Conservation (phyloP, 1,140 invertebrate species). For the Cheumatopsyche charites region DNA sequence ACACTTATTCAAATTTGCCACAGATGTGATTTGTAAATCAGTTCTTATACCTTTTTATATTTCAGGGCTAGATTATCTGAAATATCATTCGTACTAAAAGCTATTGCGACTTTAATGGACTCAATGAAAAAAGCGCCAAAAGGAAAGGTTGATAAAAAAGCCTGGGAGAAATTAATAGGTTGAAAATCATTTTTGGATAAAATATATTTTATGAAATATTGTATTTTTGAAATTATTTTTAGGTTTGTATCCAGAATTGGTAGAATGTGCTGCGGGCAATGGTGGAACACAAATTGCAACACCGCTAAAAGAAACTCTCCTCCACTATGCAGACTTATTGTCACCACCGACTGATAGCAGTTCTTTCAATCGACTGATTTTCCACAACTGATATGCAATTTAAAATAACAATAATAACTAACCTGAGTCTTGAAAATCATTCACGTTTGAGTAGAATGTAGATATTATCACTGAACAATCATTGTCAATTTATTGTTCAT, state of each 20-base stretch:
- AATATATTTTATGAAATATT: background rate
- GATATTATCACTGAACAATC: too few species aligned
- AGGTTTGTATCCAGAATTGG: slow-evolving; percentile 87
- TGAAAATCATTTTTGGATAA: slow-evolving; percentile 23
- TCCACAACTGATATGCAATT: background rate
- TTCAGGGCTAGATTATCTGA: slow-evolving; percentile 90
- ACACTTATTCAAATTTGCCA: slow-evolving; percentile 16
- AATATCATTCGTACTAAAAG: slow-evolving; percentile 96
- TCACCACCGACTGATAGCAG: slow-evolving; percentile 64
- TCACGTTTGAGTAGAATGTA: too few species aligned
- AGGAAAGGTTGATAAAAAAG: slow-evolving; percentile 83
- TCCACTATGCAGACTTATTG: slow-evolving; percentile 87
- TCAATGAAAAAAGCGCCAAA: slow-evolving; percentile 91
- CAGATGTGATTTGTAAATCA: background rate
- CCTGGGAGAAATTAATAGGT: slow-evolving; percentile 91
- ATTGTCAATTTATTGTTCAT: too few species aligned
- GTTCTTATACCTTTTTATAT: slow-evolving; percentile 45
- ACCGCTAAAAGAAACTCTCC: slow-evolving; percentile 83
- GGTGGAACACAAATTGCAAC: slow-evolving; percentile 77
- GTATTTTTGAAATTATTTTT: too few species aligned
- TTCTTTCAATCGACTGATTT: background rate
- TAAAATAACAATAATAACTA: too few species aligned
- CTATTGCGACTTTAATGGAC: slow-evolving; percentile 88
- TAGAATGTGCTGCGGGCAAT: slow-evolving; percentile 83
- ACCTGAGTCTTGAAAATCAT: too few species aligned